phyloP scores from a whole-genome alignment of 2,113 vertebrate genomes.

The Theristicus caerulescens region DNA sequence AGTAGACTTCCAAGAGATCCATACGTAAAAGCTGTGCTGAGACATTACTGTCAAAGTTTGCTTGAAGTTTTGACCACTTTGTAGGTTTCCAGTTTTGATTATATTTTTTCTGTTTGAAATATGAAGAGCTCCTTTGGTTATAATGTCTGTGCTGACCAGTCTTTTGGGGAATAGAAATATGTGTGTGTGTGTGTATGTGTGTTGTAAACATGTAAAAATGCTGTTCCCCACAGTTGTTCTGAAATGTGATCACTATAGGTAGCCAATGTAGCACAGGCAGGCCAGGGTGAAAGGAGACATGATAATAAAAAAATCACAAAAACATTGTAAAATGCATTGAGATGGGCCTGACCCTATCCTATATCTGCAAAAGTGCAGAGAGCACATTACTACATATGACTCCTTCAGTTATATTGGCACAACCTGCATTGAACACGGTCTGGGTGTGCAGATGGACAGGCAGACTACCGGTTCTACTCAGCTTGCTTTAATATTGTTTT shows the following conservation, averaged over 20 bases:
- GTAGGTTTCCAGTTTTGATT: not conserved
- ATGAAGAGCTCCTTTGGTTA: not conserved
- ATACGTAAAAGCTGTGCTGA: not conserved
- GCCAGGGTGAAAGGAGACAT: not conserved
- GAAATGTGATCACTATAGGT: not conserved
- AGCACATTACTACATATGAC: not conserved
- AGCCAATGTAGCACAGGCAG: not conserved
- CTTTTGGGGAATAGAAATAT: not conserved
- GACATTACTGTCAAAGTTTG: not conserved
- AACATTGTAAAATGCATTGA: not conserved
- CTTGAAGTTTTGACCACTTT: not conserved
- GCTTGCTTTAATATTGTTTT: not conserved
- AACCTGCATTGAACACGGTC: not conserved
- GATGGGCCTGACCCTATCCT: not conserved
- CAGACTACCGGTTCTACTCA: not conserved
- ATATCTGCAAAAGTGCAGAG: not conserved
- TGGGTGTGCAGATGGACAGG: not conserved
- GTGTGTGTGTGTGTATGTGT: not conserved
- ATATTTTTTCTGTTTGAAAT: not conserved
- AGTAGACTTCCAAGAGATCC: not conserved
- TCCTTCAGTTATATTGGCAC: not conserved
- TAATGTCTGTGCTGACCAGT: not conserved
- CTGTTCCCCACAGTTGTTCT: not conserved
- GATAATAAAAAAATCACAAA: not conserved
- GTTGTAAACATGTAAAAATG: not conserved